Evolutionary conservation across 35 echinoderm and acorn worm genomes (phyloP).

Genomic region (Ptychodera flava): DNA sequence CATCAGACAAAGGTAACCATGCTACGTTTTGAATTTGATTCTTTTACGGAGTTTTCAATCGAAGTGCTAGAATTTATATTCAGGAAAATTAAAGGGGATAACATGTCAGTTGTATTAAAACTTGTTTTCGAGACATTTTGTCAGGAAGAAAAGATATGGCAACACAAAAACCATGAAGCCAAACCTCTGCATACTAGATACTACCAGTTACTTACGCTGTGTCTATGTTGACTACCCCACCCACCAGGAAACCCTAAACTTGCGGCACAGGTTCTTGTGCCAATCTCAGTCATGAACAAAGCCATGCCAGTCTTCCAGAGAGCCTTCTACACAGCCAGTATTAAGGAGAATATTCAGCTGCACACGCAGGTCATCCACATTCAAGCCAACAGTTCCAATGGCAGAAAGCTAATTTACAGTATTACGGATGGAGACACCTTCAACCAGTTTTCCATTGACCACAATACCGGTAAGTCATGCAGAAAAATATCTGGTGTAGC

Average conservation of each 20-base stretch:
- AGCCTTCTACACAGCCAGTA: conserved; percentile 71
- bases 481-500: too few species aligned
- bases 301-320: conserved; percentile 94
- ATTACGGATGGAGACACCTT: conserved; percentile 61
- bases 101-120: too few species aligned
- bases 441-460: conserved; percentile 96
- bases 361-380: conserved; percentile 75
- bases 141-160: too few species aligned
- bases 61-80: too few species aligned
- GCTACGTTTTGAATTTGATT: too few species aligned
- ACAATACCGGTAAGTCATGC: conserved; percentile 57
- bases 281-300: conserved; percentile 90
- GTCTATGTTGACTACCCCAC: too few species aligned
- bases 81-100: too few species aligned
- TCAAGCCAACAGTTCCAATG: conserved; percentile 77
- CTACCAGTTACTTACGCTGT: too few species aligned
- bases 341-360: conserved; percentile 72
- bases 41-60: too few species aligned
- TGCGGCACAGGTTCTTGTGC: conserved; percentile 63
- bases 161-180: too few species aligned
- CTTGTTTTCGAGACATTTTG: too few species aligned
- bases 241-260: conserved; percentile 65
- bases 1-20: conserved; percentile 83
- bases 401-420: conserved; percentile 94
- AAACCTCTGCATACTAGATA: too few species aligned